Percentiles rank a stretch among this genome's conserved stretches.
Evolutionary conservation across 2,797 vertebrate species (phyloP).

Genomic region (Tragopan temminckii): DNA sequence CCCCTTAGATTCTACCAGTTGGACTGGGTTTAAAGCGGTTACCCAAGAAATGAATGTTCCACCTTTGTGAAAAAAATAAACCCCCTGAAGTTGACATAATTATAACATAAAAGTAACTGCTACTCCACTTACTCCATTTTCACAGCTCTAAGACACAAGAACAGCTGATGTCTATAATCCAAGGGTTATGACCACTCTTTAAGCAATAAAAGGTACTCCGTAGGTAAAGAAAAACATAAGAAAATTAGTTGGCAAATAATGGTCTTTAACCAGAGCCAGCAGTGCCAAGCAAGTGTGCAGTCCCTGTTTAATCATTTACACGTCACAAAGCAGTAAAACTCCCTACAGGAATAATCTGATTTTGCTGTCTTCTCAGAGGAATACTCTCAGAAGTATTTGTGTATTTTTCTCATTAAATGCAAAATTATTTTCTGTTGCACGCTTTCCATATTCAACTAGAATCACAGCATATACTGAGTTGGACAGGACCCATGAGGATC

Average conservation of each 20-base stretch:
- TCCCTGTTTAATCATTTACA: constrained; percentile 42
- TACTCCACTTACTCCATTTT: neutral
- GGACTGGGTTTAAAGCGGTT: constrained; percentile 7
- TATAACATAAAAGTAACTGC: neutral
- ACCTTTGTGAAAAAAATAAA: neutral
- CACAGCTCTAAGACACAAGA: neutral
- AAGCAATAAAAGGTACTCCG: neutral
- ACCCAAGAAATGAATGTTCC: neutral
- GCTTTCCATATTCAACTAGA: neutral
- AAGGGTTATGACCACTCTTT: neutral
- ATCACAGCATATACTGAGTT: no score
- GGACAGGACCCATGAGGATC: no score
- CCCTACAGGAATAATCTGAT: neutral
- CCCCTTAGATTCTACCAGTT: neutral
- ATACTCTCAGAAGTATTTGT: accelerated
- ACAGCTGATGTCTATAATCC: neutral
- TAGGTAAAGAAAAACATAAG: neutral
- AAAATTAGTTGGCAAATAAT: constrained; percentile 53
- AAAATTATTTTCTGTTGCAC: neutral
- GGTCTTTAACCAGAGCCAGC: constrained; percentile 22
- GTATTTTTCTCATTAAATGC: neutral
- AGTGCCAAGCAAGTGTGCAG: constrained; percentile 4
- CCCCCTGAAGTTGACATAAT: neutral
- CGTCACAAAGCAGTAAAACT: neutral
- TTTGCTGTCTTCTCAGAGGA: neutral